Conservation (phyloP, 1,140 invertebrate species). For the Drosophila willistoni region DNA sequence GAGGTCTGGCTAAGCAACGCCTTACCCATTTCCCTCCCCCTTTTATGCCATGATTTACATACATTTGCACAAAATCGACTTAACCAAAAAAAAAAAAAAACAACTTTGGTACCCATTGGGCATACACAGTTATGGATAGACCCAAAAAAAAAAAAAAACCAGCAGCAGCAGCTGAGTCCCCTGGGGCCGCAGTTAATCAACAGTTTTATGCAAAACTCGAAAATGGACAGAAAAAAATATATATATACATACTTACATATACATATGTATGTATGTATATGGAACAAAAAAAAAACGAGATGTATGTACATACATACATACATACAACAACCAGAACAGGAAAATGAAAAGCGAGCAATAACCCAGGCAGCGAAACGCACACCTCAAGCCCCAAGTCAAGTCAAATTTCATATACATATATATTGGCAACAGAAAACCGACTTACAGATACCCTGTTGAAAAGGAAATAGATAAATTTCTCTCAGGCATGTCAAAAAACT, state of each 20-base stretch:
- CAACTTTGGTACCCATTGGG: conserved; percentile 61
- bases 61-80: conserved; percentile 3
- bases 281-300: neutral
- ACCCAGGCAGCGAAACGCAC: conserved; percentile 75
- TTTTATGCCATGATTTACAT: conserved; percentile 1
- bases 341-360: conserved; percentile 81
- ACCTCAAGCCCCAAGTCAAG: conserved; percentile 66
- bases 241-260: neutral
- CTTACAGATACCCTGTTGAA: neutral
- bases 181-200: conserved; percentile 71
- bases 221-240: conserved; percentile 23
- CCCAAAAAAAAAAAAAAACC: conserved; percentile 46
- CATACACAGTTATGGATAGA: conserved; percentile 32
- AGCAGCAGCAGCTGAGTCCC: conserved; percentile 66
- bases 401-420: neutral
- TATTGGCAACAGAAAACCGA: neutral
- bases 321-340: conserved; percentile 65
- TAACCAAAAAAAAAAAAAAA: conserved; percentile 7
- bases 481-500: too few species aligned
- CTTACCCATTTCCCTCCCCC: too few species aligned
- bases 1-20: neutral
- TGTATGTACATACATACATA: neutral
- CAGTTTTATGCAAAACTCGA: conserved; percentile 76
- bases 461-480: too few species aligned
- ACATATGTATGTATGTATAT: too few species aligned